Base-by-base conservation (phyloP, 2,888 invertebrate genomes). In the Dicranocentrus wangi region DNA sequence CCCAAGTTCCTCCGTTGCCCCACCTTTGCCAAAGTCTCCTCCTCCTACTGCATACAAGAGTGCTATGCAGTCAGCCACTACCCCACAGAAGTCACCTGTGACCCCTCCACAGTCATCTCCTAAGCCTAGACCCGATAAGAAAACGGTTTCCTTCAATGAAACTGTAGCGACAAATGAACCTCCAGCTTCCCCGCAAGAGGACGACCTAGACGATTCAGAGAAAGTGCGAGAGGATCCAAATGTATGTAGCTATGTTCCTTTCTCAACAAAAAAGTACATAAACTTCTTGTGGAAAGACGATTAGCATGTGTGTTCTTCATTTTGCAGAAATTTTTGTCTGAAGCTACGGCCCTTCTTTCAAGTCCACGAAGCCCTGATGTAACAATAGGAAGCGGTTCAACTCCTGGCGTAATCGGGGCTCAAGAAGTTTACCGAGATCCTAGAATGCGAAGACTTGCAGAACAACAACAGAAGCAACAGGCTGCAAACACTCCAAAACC, bases 361-460 rank as follows among this genome's bases (percentile, higher is more conserved):
- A 93, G 93, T 87, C 94, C 94, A 75, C 91, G 92, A 85, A 93
- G 93, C 60, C 94, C 94, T 3, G 91, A 92, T 13, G 68, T 82
- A 8, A 78, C 84, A 68, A 88, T 88, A 82, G 89, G 89, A 85
- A 88, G 89, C 83, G 91, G 91, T 86, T 93, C 93, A 87, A 97
- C 97, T 80, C 98, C 97, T 25, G 97, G 97, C 85, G 98, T 99
- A 73, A 97, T 99, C 88, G 99, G 99, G 86, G 95, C 98, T 81
- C 98, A 99, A 90, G 99, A 99, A 90, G 95, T 99, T 72, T 87
- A 19, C 89, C 93, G 97, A 87, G 98, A 98, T 91, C 98, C 98
- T 13, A 92, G 98, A 86, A 91, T 93, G 87, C 93, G 94, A 78
- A 93, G 96, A n/a, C 90, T 97, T 86, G 95, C 95, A 1, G 95